These are phyloP conservation scores for Chesias legatella DNA, from an alignment of 2,888 invertebrate genomes.

Conservation along the genomic window DNA sequence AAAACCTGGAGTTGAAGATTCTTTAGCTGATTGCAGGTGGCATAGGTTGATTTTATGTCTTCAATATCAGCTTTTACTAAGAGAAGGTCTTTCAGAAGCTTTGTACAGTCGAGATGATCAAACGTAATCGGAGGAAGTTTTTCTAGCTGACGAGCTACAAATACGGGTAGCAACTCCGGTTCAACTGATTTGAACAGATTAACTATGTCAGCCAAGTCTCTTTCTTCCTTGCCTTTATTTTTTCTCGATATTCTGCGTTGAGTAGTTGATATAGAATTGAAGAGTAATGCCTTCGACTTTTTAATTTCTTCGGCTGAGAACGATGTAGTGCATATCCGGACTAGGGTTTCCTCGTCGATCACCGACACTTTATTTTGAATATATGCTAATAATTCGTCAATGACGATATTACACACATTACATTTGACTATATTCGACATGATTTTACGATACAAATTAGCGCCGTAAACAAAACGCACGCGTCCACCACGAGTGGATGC, in stretches of 20 bases:
- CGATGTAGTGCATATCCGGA: no score
- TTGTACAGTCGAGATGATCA: neutral
- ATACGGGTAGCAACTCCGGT: neutral
- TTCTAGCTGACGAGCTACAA: neutral
- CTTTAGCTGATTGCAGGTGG: neutral
- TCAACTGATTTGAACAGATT: neutral
- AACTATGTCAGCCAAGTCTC: neutral
- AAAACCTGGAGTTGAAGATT: neutral
- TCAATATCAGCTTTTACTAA: slow-evolving; percentile 1
- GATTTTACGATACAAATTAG: no score
- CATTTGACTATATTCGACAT: slow-evolving; percentile 8
- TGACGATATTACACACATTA: slow-evolving; percentile 2
- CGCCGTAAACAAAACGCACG: no score
- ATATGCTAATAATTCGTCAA: neutral
- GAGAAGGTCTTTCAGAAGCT: slow-evolving; percentile 7
- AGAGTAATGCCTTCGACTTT: no score
- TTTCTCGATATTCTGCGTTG: neutral
- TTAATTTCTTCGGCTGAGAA: no score
- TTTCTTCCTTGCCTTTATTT: neutral
- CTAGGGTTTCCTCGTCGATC: neutral
- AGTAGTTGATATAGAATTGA: no score
- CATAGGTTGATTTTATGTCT: slow-evolving; percentile 10
- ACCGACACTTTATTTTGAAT: neutral
- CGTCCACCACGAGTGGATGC: no score
- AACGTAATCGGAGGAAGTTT: neutral